phyloP scores from a whole-genome alignment of 2,797 vertebrate genomes.

The Argentina silus region DNA sequence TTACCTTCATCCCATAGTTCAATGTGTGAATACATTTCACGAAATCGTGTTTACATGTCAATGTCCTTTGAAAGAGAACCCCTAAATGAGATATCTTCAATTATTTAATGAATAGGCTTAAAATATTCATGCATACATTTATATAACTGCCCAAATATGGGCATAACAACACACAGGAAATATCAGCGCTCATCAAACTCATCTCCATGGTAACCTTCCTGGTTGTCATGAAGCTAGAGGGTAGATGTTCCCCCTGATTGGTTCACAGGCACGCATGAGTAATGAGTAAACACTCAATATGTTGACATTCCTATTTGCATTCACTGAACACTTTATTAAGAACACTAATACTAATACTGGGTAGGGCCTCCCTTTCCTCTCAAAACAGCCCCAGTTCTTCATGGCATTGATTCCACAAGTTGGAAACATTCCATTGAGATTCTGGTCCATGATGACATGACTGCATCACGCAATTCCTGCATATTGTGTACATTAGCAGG shows the following conservation, averaged over 20 bases:
- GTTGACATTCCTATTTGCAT: not conserved
- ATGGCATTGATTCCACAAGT: no score
- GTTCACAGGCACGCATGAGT: not conserved
- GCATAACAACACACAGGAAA: not conserved
- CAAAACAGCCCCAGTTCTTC: no score
- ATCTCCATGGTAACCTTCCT: not conserved
- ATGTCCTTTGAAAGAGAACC: not conserved
- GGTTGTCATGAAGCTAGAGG: not conserved
- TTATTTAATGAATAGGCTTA: not conserved
- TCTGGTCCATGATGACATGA: no score
- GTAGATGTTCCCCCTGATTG: not conserved
- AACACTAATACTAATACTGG: no score
- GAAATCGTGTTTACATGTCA: not conserved
- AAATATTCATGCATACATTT: not conserved
- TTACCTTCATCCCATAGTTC: not conserved
- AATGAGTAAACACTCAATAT: not conserved
- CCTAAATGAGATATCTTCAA: not conserved
- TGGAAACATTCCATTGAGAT: no score
- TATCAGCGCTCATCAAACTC: not conserved
- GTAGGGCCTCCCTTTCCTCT: no score
- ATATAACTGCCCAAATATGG: constrained; percentile 1
- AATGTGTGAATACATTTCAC: not conserved
- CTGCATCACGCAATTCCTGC: no score
- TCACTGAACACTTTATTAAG: constrained; percentile 3
- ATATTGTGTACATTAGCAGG: not conserved